Base-by-base conservation (phyloP, 1,140 invertebrate genomes). In the Batillaria attramentaria region DNA sequence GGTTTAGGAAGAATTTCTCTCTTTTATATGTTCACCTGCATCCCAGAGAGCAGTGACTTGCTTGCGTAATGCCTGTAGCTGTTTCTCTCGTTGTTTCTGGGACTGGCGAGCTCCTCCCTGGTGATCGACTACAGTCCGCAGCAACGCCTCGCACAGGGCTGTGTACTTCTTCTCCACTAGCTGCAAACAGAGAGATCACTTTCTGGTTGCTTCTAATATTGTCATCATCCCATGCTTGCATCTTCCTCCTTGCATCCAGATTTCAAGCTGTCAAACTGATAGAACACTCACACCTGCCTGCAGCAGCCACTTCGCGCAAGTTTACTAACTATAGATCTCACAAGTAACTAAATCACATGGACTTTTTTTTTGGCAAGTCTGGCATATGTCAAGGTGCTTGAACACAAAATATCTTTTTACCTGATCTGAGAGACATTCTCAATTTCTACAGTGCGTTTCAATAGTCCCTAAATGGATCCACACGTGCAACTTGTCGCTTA, bases 101-200 rank as follows among this genome's bases (percentile, higher is more conserved):
- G 87, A 87, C 54, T 79, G 74, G 42, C 80, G 79, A 50, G 82
- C 81, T 28, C 86, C 87, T 33, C 82, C 66, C 46, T 83, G 80
- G 5, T 85, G 79, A 72, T 77, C 78, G 62, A 88, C 74, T 60
- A 82, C 69, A 24, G 87, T 84, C 39, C 77, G 54, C 72, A 88
- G 65, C 35, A 89, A 65, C 68, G 80, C 82, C 28, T 88, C 83
- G 66, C 83, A 81, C 65, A 89, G 62, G 35, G 78, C 77, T 20
- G 79, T 73, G 78, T 88, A 89, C 72, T 89, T 89, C 35, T 83
- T 77, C 35, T 87, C 84, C 39, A 89, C 68, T 28, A 83, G 80
- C 87, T 88, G 50, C 0, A 79, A 72, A 65, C 37, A 76, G 42
- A 77, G 13, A 46, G 10, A 3, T 20, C 24, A 50, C 10, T 13